Base-by-base conservation (phyloP, 1,140 invertebrate species). In the Meloidogyne exigua region DNA sequence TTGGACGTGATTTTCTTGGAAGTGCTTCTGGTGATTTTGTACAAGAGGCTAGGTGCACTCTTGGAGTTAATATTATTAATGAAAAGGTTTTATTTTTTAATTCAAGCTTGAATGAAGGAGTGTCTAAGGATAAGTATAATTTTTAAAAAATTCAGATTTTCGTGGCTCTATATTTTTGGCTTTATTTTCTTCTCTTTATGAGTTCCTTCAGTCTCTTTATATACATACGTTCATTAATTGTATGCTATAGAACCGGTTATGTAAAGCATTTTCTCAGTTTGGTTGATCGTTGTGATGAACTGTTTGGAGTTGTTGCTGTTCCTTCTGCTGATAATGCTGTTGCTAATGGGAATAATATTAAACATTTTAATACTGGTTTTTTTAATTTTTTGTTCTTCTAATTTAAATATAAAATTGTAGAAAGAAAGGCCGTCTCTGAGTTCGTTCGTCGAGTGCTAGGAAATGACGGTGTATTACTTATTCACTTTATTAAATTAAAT, bases 1-100 rank as follows among this genome's bases (percentile, higher is more conserved):
- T 72, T 25, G 57, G 57, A 0, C 71, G 71, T 63, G 71, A 72
- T 64, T 72, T 72, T 28, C 71, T 72, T 5, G 71, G 71, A 25
- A 57, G 65, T 18, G 9, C 21, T 23, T n/a, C 65, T 21, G 68
- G 42, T 39, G 32, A 57, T 57, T 49, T 70, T 25, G 26, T 64
- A 5, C 42, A 72, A 13, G 42, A 72, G 57, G 57, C 57, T n/a
- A 57, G 71, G 11, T 72, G 71, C 65, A 63, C 57, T 2, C 32
- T 72, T 18, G 42, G 42, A 18, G 36, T 72, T 13, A 72, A 72
- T 21, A 62, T 72, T 28, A 32, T 72, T n/a, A 72, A 72, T n/a
- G 71, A 72, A 42, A 72, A 72, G 71, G 71, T 72, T 65, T 64
- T n/a, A 77, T 0, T 23, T 5, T 18, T 13, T 25, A 28, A 18